Evolutionary conservation across 1,140 invertebrate species (phyloP).

Genomic region (Scylla paramamosain): DNA sequence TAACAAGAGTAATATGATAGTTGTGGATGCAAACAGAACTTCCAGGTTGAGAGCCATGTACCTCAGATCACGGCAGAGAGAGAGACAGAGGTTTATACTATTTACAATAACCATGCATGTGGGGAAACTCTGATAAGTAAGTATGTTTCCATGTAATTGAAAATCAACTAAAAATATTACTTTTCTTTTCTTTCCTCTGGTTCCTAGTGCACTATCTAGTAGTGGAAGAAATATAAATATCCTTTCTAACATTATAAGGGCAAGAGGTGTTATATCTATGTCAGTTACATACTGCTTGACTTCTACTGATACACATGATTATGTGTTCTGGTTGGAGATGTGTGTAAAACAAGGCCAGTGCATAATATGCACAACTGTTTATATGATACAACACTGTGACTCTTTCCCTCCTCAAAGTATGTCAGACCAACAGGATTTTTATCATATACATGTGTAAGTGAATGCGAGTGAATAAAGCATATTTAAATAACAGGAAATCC

Average conservation of each 20-base stretch:
- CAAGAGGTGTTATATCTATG: not conserved
- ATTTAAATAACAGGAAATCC: too few species aligned
- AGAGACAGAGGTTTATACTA: not conserved
- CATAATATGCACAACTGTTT: not conserved
- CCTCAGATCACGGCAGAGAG: not conserved
- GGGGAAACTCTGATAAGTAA: not conserved
- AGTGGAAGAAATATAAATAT: not conserved
- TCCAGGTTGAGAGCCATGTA: not conserved
- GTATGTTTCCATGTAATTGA: not conserved
- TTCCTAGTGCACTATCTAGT: not conserved
- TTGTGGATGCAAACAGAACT: constrained; percentile 22
- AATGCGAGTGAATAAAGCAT: too few species aligned
- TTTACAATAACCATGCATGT: not conserved
- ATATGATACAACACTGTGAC: not conserved
- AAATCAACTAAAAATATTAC: not conserved
- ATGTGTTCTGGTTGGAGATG: not conserved
- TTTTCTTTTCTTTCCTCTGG: not conserved
- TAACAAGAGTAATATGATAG: not conserved
- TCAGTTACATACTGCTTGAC: not conserved
- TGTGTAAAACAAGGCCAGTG: not conserved
- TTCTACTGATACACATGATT: not conserved
- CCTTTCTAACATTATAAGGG: not conserved
- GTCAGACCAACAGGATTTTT: too few species aligned
- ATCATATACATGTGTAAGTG: too few species aligned
- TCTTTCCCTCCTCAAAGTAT: too few species aligned